Evolutionary conservation across 2,113 vertebrate genomes (phyloP).

Genomic region (Neoarius graeffei): DNA sequence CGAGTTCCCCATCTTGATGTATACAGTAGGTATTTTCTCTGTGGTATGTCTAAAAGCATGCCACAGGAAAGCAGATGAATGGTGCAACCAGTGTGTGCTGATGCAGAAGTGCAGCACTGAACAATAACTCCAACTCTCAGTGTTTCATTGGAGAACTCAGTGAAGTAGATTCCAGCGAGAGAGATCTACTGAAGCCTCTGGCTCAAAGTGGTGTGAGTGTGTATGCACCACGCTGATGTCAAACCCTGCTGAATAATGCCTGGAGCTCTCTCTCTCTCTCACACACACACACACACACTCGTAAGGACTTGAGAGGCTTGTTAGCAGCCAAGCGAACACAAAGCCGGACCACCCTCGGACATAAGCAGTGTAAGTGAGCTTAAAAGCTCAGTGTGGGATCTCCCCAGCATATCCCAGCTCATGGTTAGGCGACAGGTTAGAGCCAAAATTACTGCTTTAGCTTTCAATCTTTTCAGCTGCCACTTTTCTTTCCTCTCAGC

Average conservation of each 20-base stretch:
- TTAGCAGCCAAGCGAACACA: conserved; percentile 44
- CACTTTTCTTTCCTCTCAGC: background rate
- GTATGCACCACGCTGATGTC: conserved; percentile 5
- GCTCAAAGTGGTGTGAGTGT: conserved; percentile 22
- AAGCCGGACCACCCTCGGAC: conserved; percentile 31
- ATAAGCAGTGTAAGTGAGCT: conserved; percentile 33
- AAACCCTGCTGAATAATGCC: conserved; percentile 26
- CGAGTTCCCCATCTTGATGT: background rate
- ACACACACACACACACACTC: conserved; percentile 7
- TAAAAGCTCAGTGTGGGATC: conserved; percentile 30
- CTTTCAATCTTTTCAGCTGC: background rate
- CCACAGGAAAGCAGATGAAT: background rate
- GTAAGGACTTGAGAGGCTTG: conserved; percentile 41
- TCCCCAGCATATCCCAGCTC: background rate
- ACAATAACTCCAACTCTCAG: background rate
- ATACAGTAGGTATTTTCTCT: background rate
- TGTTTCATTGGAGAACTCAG: background rate
- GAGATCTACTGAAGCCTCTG: conserved; percentile 6
- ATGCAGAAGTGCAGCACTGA: background rate
- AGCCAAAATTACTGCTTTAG: conserved; percentile 19
- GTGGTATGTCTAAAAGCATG: background rate
- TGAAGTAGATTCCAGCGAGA: background rate
- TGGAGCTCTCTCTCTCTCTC: background rate
- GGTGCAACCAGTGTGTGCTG: background rate
- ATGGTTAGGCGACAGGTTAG: conserved; percentile 20